Evolutionary conservation across 1,140 invertebrate genomes (phyloP).

Genomic region (Papilio helenus): DNA sequence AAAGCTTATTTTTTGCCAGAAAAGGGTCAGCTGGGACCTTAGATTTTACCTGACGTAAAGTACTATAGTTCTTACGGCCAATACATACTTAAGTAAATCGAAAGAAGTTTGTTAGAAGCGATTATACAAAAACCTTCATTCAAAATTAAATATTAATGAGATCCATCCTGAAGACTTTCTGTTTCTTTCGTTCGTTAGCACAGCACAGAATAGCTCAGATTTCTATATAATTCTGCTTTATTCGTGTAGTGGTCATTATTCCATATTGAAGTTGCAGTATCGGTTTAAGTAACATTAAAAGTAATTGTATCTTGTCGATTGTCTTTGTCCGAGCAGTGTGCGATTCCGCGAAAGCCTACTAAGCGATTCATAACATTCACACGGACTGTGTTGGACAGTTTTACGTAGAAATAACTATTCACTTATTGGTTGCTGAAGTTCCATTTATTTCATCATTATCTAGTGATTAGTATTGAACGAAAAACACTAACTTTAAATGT

Average conservation of each 20-base stretch:
- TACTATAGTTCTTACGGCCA: neutral
- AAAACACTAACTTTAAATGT: too few species aligned
- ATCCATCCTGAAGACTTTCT: too few species aligned
- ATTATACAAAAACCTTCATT: neutral
- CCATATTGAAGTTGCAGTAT: neutral
- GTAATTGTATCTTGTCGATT: slow-evolving; percentile 1
- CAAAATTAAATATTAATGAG: neutral
- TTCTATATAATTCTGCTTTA: neutral
- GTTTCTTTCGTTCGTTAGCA: neutral
- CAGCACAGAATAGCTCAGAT: neutral
- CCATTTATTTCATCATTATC: too few species aligned
- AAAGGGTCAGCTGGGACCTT: neutral
- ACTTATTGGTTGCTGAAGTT: too few species aligned
- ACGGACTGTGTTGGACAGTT: slow-evolving; percentile 45
- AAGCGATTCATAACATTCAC: slow-evolving; percentile 64
- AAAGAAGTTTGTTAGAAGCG: neutral
- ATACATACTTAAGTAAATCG: neutral
- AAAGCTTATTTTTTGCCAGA: neutral
- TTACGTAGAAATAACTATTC: slow-evolving; percentile 45
- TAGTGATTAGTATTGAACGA: too few species aligned
- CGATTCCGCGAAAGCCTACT: slow-evolving; percentile 43
- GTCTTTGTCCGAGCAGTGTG: neutral
- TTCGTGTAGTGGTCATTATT: neutral
- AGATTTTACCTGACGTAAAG: neutral
- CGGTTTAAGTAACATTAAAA: neutral